phyloP scores from a whole-genome alignment of 1,140 invertebrate genomes.

The Trachelipus rathkii region DNA sequence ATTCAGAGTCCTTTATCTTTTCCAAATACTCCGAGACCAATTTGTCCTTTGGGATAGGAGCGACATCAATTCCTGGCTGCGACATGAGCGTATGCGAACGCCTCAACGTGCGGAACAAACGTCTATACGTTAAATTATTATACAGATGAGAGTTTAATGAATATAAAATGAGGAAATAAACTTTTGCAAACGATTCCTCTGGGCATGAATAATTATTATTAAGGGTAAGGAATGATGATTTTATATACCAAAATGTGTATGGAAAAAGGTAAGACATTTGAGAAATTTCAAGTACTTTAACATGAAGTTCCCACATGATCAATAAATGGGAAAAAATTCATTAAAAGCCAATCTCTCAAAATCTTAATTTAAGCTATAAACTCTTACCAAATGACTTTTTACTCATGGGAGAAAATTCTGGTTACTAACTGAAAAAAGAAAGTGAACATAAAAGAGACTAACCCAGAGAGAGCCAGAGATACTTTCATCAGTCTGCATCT shows the following conservation, averaged over 20 bases:
- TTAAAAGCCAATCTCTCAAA: too few species aligned
- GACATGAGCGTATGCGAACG: constrained; percentile 62
- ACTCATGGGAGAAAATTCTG: too few species aligned
- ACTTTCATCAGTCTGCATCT: constrained; percentile 35
- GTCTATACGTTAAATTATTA: constrained; percentile 36
- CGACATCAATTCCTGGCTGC: constrained; percentile 70
- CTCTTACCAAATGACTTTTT: too few species aligned
- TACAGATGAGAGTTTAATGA: neutral
- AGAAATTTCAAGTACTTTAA: neutral
- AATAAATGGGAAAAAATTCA: too few species aligned
- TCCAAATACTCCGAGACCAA: constrained; percentile 70
- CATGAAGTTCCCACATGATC: neutral
- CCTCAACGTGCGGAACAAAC: constrained; percentile 56
- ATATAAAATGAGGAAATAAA: neutral
- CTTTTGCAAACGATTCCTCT: neutral
- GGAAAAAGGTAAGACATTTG: neutral
- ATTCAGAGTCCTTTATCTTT: constrained; percentile 76
- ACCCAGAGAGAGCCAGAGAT: constrained; percentile 36
- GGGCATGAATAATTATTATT: neutral
- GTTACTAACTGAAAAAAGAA: too few species aligned
- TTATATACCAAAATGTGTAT: neutral
- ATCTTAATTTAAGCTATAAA: too few species aligned
- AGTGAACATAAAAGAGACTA: constrained; percentile 2
- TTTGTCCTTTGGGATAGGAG: constrained; percentile 68
- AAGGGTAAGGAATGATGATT: too few species aligned